Base-by-base conservation (phyloP, 2,888 invertebrate genomes). In the Eristalis tenax region DNA sequence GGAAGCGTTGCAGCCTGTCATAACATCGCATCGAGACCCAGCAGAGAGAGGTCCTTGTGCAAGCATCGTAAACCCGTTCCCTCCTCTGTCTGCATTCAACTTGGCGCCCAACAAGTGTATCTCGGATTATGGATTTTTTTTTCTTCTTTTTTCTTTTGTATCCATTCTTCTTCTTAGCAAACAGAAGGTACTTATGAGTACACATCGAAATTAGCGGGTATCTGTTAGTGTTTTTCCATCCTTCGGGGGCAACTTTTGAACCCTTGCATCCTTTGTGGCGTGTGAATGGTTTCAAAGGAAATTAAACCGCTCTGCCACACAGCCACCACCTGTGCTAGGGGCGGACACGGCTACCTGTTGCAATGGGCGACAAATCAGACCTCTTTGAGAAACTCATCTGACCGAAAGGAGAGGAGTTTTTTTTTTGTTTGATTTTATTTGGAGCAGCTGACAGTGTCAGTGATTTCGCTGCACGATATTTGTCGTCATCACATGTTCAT, bases 401-500 rank as follows among this genome's bases (percentile, higher is more conserved):
- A 80, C 65, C 75, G 13, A 77, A 70, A 13, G 3, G 22, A 40
- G 75, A 70, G 43, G 43, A 78, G n/a, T 69, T 75, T 69, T 73
- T 83, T 87, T 73, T 75, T 69, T 77, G 79, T 83, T 76, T 64
- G 28, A 71, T 83, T 69, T 78, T 75, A 79, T 86, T 83, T 75
- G 50, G 78, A 70, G 75, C 74, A 75, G 61, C 71, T 79, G 73
- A 68, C 68, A 56, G 22, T 38, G 26, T 63, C 56, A 74, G 74
- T 76, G 71, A 65, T 63, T 70, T 61, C 32, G 23, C 32, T 6
- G 5, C 18, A 81, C 43, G 43, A 57, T 77, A 81, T 78, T 73
- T 65, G 61, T 82, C 73, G 61, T 82, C 73, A 77, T 11, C 76
- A 77, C 64, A 85, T 85, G 85, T 82, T 85, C 85, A 85, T 82